Conservation (phyloP, 2,113 vertebrate genomes). For the Monarcha castaneiventris region DNA sequence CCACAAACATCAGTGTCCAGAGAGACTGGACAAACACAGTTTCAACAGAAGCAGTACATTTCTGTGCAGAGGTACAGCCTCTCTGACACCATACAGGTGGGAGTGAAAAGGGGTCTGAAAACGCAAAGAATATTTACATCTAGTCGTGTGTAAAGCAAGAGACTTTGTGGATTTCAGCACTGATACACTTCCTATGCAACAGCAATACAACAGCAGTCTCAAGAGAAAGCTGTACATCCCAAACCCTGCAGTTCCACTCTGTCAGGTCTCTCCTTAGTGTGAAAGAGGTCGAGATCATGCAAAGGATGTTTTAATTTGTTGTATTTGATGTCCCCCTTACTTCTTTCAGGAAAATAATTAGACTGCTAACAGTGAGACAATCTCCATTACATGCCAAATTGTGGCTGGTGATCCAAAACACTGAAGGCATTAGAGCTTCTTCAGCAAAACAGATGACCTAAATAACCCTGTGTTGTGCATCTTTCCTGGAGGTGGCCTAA, state of each 20-base stretch:
- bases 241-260: not conserved
- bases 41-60: not conserved
- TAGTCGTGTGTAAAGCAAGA: not conserved
- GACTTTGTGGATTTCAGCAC: not conserved
- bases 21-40: not conserved
- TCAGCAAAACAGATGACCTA: not conserved
- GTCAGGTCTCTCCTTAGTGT: rapidly evolving
- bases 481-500: not conserved
- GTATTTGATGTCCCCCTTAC: not conserved
- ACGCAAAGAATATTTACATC: rapidly evolving
- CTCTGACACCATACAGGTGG: not conserved
- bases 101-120: not conserved
- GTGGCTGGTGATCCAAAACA: not conserved
- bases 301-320: not conserved
- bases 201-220: not conserved
- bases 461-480: not conserved
- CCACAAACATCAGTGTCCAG: not conserved
- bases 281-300: not conserved
- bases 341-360: not conserved
- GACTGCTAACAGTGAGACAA: not conserved
- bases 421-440: not conserved
- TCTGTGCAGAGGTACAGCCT: not conserved
- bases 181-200: not conserved
- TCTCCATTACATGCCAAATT: not conserved
- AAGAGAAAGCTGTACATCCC: not conserved